A percentile compares a stretch with the other conserved stretches of the same genome.
Evolutionary conservation across 2,888 invertebrate genomes (phyloP).

Genomic region (Cabera pusaria): DNA sequence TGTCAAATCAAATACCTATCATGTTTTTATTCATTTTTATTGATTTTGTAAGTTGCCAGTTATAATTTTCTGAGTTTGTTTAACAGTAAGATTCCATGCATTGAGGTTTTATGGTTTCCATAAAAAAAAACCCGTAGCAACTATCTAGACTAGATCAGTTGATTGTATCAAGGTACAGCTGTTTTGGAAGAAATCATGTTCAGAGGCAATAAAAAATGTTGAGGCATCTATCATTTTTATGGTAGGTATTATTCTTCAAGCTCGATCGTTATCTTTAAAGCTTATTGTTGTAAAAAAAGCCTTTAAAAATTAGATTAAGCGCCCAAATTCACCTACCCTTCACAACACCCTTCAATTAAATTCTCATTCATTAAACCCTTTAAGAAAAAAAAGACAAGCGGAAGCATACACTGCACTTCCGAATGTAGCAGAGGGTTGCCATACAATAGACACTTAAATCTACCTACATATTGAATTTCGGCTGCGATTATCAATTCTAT

Average conservation of each 20-base stretch:
- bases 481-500: slow-evolving; percentile 37
- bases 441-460: slow-evolving; percentile 53
- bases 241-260: slow-evolving; percentile 9
- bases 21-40: too few relatives aligned
- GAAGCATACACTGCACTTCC: slow-evolving; percentile 59
- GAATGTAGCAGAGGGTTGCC: slow-evolving; percentile 49
- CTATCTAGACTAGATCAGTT: too few relatives aligned
- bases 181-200: slow-evolving; percentile 3
- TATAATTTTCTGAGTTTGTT: too few relatives aligned
- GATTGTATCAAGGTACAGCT: too few relatives aligned
- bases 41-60: too few relatives aligned
- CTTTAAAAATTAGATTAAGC: slow-evolving; percentile 43
- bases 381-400: slow-evolving; percentile 54
- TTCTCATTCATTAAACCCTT: slow-evolving; percentile 70
- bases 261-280: slow-evolving; percentile 19
- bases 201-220: slow-evolving; percentile 12
- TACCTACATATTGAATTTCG: slow-evolving; percentile 25
- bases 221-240: slow-evolving; percentile 13
- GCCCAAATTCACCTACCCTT: slow-evolving; percentile 57
- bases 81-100: too few relatives aligned
- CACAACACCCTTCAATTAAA: slow-evolving; percentile 72
- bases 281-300: slow-evolving; percentile 39
- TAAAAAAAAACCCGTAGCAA: too few relatives aligned
- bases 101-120: too few relatives aligned
- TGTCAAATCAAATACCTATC: too few relatives aligned